phyloP scores from a whole-genome alignment of 2,888 invertebrate genomes.

The Strigamia crassipes region DNA sequence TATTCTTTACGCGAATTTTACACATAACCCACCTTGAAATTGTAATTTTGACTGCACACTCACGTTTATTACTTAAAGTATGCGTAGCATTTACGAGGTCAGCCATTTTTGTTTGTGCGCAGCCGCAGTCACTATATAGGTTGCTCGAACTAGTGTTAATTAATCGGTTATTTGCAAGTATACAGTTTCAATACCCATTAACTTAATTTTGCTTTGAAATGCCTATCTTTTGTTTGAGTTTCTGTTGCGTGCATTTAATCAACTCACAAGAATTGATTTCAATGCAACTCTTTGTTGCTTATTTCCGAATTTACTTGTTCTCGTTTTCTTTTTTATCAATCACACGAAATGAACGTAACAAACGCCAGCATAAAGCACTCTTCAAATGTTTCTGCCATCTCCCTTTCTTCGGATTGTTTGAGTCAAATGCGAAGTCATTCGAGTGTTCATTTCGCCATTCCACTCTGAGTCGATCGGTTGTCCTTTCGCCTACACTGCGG shows the following conservation, averaged over 20 bases:
- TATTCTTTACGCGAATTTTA: not conserved
- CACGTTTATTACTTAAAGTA: not conserved
- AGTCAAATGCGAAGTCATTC: conserved; percentile 15
- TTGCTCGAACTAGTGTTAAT: not conserved
- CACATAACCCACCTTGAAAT: not conserved
- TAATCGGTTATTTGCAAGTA: not conserved
- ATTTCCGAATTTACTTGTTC: not conserved
- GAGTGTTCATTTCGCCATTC: conserved; percentile 33
- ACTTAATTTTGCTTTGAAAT: not conserved
- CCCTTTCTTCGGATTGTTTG: not conserved
- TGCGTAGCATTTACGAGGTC: not conserved
- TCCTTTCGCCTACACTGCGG: not conserved
- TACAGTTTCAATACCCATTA: not conserved
- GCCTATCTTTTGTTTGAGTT: not conserved
- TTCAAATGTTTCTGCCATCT: not conserved
- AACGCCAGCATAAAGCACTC: not conserved
- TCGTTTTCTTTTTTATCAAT: not conserved
- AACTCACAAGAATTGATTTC: not conserved
- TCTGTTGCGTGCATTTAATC: not conserved
- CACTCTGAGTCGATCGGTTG: conserved; percentile 22
- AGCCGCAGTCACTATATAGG: not conserved
- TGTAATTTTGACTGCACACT: not conserved
- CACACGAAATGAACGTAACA: not conserved
- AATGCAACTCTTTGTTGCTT: not conserved
- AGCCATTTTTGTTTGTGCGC: conserved; percentile 32